phyloP scores from a whole-genome alignment of 2,113 vertebrate genomes.

The Dasyurus viverrinus region DNA sequence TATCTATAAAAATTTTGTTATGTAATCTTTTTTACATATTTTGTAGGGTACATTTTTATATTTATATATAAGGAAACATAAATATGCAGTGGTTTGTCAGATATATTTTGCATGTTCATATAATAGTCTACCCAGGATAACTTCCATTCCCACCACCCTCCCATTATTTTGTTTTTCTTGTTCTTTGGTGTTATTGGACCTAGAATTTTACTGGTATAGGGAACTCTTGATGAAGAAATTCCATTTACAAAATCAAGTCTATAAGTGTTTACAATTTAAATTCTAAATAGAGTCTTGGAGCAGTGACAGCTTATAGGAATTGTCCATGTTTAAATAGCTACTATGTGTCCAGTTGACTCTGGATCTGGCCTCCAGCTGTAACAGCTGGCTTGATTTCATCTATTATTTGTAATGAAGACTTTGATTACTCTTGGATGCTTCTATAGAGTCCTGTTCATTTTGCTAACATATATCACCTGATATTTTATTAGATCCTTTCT shows the following conservation, averaged over 20 bases:
- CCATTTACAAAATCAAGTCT: not conserved
- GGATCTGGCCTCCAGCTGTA: not conserved
- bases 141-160: not conserved
- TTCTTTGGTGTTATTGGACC: not conserved
- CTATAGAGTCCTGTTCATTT: not conserved
- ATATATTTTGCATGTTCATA: not conserved
- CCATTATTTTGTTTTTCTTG: not conserved
- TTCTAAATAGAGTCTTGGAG: not conserved
- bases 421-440: not conserved
- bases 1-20: slow-evolving; percentile 6
- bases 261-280: not conserved
- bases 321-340: not conserved
- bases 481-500: not conserved
- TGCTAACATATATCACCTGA: not conserved
- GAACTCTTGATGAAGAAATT: not conserved
- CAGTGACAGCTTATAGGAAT: not conserved
- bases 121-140: not conserved
- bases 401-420: not conserved
- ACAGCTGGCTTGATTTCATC: not conserved
- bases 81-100: not conserved
- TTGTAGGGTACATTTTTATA: slow-evolving; percentile 13
- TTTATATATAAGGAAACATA: not conserved
- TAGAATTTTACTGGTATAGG: not conserved
- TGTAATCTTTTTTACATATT: not conserved
- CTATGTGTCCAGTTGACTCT: not conserved